Base-by-base conservation (phyloP, 1,140 invertebrate species). In the Papilio aristodemus region DNA sequence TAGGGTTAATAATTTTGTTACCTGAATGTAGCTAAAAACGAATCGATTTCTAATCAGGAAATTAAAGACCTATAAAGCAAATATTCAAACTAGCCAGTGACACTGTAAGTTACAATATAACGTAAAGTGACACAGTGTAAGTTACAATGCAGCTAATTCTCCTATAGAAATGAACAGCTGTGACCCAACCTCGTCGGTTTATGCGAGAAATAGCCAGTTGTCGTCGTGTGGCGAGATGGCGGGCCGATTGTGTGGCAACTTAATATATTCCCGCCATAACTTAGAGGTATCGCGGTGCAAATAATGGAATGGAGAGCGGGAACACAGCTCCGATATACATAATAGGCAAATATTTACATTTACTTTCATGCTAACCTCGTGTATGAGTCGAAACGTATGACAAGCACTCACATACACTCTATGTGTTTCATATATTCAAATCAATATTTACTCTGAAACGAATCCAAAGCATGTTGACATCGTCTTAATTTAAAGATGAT, bases 181-280 rank as follows among this genome's bases (percentile, higher is more conserved):
- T 57, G 71, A 69, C 68, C 71, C 71, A 69, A 72, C 62, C 39
- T 69, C 58, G 54, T 39, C 60, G 70, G 70, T 71, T 68, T 68
- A 63, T 68, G 67, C 68, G 71, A 69, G 67, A 69, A 71, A 71
- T 59, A 36, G 62, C 27, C 63, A 67, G 67, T 67, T 72, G 71
- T 66, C 62, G 62, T 66, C 62, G 62, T 72, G 60, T 64, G 68
- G 68, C 63, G 64, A 72, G 67, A 72, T 72, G 54, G 62, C 57
- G 63, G 50, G 59, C 50, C 62, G 71, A 72, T 72, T 72, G 67
- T 72, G 62, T 67, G 71, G 60, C 67, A 58, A 69, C 66, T 69
- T 69, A 69, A 72, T 72, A 69, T 72, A 72, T 72, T 68, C 70
- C 67, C 59, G 62, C 70, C 76, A 77, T 79, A 81, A 81, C 69